Percentiles rank a stretch among this genome's conserved stretches.
These are phyloP conservation scores for Dasypogon diadema DNA, from an alignment of 2,888 invertebrate species.

Conservation along the genomic window DNA sequence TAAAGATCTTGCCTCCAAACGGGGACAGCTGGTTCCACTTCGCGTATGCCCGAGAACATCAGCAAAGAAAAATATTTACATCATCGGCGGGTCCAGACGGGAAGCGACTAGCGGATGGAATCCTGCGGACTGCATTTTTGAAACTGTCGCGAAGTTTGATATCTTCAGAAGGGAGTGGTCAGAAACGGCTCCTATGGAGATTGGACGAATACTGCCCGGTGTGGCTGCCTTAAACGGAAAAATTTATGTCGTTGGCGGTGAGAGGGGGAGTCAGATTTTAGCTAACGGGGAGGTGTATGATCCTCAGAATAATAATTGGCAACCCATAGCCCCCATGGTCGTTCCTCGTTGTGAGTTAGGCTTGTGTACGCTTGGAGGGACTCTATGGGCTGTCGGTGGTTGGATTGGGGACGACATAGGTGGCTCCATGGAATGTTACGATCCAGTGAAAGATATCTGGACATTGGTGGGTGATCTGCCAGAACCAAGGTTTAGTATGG, in stretches of 20 bases:
- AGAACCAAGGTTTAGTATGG: conserved; percentile 91
- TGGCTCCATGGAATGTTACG: conserved; percentile 88
- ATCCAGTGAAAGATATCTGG: conserved; percentile 85
- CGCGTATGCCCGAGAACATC: conserved; percentile 84
- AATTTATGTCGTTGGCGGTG: conserved; percentile 92
- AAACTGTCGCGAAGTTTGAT: conserved; percentile 87
- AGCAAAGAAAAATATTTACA: conserved; percentile 87
- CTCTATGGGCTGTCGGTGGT: conserved; percentile 89
- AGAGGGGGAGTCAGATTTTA: conserved; percentile 88
- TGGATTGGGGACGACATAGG: conserved; percentile 95
- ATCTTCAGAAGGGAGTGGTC: conserved; percentile 78
- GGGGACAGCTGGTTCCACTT: conserved; percentile 82
- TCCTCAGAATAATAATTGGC: conserved; percentile 76
- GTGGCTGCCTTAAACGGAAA: conserved; percentile 86
- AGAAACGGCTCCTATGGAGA: conserved; percentile 83
- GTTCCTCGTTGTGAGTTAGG: conserved; percentile 92
- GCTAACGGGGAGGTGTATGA: conserved; percentile 89
- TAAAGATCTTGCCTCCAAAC: conserved; percentile 80
- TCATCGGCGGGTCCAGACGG: conserved; percentile 89
- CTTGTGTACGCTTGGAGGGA: conserved; percentile 84
- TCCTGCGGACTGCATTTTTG: conserved; percentile 84
- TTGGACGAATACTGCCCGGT: conserved; percentile 89
- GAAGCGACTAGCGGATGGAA: conserved; percentile 81
- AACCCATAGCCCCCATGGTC: conserved; percentile 78
- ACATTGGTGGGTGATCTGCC: conserved; percentile 81